phyloP scores from a whole-genome alignment of 2,797 vertebrate genomes.

The Alfaro cultratus region DNA sequence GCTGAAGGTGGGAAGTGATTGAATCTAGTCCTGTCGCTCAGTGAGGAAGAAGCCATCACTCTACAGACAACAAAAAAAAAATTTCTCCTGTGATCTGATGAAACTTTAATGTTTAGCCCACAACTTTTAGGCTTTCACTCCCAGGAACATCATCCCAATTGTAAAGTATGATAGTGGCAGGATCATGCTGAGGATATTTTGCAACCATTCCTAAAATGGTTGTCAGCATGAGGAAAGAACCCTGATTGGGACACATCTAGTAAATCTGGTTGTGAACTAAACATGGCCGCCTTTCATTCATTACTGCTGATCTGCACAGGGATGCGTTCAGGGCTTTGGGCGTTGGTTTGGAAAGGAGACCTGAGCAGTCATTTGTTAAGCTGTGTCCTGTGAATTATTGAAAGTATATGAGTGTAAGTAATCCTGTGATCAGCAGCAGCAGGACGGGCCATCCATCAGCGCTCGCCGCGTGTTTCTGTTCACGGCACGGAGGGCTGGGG shows the following conservation, averaged over 20 bases:
- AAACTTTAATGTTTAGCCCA: no score
- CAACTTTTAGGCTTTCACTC: not conserved
- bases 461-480: slow-evolving; percentile 6
- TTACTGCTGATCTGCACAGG: not conserved
- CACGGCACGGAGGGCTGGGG: slow-evolving; percentile 1
- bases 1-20: not conserved
- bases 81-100: not conserved
- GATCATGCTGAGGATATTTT: not conserved
- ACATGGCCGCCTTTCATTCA: not conserved
- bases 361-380: slow-evolving; percentile 85
- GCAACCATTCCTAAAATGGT: not conserved
- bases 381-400: slow-evolving; percentile 91
- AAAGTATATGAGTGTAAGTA: slow-evolving; percentile 90
- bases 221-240: not conserved
- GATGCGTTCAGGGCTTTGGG: slow-evolving; percentile 16
- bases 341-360: slow-evolving; percentile 35
- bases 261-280: not conserved
- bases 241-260: not conserved
- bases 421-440: slow-evolving; percentile 86
- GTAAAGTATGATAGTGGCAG: not conserved
- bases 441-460: slow-evolving; percentile 92
- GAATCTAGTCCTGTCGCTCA: not conserved
- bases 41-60: not conserved
- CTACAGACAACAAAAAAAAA: not conserved
- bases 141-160: not conserved